Conservation (phyloP, 2,113 vertebrate genomes). For the Ammospiza nelsoni region DNA sequence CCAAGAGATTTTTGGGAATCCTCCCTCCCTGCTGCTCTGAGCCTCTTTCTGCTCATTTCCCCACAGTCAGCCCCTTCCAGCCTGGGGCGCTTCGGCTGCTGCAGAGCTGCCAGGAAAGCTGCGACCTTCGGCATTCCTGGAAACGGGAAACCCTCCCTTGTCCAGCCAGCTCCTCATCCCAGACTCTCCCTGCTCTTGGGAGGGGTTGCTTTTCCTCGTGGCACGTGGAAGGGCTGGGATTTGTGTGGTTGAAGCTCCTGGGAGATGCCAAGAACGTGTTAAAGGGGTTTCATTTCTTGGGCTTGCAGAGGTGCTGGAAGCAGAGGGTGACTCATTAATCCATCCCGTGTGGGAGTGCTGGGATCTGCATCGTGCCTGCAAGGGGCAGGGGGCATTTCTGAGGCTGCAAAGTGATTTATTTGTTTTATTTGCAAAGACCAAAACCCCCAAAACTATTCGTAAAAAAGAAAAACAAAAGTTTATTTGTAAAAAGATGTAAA, state of each 20-base stretch:
- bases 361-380: neutral
- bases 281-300: neutral
- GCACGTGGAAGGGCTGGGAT: neutral
- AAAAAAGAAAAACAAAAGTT: neutral
- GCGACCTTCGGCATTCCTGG: neutral
- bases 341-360: neutral
- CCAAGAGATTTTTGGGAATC: neutral
- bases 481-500: neutral
- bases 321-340: neutral
- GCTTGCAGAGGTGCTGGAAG: neutral
- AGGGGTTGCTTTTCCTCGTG: neutral
- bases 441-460: neutral
- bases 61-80: neutral
- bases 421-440: neutral
- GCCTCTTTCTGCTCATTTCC: neutral
- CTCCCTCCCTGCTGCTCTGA: neutral
- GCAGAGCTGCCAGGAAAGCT: neutral
- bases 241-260: neutral
- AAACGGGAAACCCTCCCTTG: neutral
- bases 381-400: neutral
- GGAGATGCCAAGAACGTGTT: neutral
- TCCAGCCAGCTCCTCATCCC: neutral
- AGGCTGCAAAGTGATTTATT: neutral
- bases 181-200: accelerated
- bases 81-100: neutral